A percentile compares a stretch with the other conserved stretches of the same genome.
These are phyloP conservation scores for Miltochrista miniata DNA, from an alignment of 2,888 invertebrate species.

Conservation along the genomic window DNA sequence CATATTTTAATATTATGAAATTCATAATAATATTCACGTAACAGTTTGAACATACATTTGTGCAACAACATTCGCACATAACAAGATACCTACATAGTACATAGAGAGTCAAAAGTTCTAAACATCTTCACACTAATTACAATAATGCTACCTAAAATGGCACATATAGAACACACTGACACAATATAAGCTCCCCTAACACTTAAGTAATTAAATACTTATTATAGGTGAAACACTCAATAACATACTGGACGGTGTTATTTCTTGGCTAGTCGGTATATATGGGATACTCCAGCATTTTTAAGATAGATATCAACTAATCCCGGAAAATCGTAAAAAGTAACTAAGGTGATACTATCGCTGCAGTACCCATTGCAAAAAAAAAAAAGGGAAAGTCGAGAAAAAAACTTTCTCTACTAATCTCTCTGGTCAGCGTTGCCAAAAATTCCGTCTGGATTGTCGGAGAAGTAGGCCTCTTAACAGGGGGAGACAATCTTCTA, in stretches of 20 bases:
- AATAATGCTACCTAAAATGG: slow-evolving; percentile 48
- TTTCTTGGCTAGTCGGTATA: background rate
- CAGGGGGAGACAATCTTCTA: too few relatives aligned
- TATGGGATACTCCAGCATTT: too few relatives aligned
- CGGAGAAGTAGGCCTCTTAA: too few relatives aligned
- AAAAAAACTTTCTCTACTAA: too few relatives aligned
- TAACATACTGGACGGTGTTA: background rate
- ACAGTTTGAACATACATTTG: background rate
- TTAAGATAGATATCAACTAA: too few relatives aligned
- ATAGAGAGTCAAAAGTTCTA: slow-evolving; percentile 29
- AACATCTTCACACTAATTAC: slow-evolving; percentile 25
- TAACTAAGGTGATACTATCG: too few relatives aligned
- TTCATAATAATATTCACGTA: background rate
- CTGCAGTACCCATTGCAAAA: too few relatives aligned
- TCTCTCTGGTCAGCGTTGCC: too few relatives aligned
- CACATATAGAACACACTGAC: slow-evolving; percentile 68
- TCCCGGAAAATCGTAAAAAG: too few relatives aligned
- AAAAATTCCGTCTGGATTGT: too few relatives aligned
- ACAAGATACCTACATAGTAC: background rate
- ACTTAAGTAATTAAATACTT: slow-evolving; percentile 15
- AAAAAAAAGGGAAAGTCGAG: too few relatives aligned
- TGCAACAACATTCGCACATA: background rate
- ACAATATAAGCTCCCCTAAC: slow-evolving; percentile 50
- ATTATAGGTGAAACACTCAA: background rate
- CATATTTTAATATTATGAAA: too few relatives aligned